These are phyloP conservation scores for Periparus ater DNA, from an alignment of 2,797 vertebrate species.

Conservation along the genomic window DNA sequence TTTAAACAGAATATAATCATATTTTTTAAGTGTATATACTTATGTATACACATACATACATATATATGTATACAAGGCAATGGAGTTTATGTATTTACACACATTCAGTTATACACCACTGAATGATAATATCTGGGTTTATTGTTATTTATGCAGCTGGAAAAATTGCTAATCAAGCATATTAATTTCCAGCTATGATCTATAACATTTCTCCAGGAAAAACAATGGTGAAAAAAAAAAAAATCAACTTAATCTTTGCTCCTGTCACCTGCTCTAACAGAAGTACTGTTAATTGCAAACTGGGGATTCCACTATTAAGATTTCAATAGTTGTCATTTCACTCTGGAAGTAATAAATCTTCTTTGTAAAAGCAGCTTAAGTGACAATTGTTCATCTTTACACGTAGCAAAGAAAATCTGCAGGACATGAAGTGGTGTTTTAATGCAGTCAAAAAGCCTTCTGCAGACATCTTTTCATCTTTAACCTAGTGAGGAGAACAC, in stretches of 20 bases:
- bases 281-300: constrained; percentile 33
- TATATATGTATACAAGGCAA: background rate
- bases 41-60: background rate
- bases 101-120: background rate
- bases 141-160: background rate
- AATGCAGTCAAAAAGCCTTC: background rate
- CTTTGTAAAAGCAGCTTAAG: constrained; percentile 33
- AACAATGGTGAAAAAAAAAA: background rate
- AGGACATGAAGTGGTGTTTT: background rate
- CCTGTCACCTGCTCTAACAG: background rate
- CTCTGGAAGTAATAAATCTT: background rate
- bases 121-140: background rate
- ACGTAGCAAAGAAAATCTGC: background rate
- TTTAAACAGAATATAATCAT: background rate
- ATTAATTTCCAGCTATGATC: background rate
- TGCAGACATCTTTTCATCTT: background rate
- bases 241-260: background rate
- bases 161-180: background rate
- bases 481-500: background rate
- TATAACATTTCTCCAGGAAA: background rate
- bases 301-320: background rate
- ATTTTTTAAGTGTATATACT: background rate
- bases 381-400: constrained; percentile 49
- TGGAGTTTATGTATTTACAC: background rate
- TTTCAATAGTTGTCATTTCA: constrained; percentile 1